Evolutionary conservation across 2,888 invertebrate genomes (phyloP).

Genomic region (Endotricha flammealis): DNA sequence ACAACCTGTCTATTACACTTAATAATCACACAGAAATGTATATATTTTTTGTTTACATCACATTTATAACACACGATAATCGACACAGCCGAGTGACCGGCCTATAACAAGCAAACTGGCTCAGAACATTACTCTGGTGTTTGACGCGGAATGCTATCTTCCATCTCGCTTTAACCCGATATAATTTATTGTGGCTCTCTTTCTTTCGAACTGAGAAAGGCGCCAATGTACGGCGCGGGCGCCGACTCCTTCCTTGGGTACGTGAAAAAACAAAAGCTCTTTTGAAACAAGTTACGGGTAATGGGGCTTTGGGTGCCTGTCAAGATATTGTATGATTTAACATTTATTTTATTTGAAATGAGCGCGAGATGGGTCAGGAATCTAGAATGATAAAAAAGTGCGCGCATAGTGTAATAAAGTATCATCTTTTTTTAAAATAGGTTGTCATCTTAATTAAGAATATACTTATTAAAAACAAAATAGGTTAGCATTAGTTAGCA

Average conservation of each 20-base stretch:
- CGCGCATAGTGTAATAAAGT: too few relatives aligned
- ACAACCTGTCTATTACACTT: conserved; percentile 42
- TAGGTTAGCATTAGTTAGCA: too few relatives aligned
- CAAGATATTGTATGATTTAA: conserved; percentile 61
- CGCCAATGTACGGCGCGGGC: conserved; percentile 70
- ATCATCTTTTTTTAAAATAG: too few relatives aligned
- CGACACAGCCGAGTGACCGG: conserved; percentile 50
- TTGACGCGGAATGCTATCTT: conserved; percentile 64
- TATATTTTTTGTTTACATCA: conserved; percentile 65
- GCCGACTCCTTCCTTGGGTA: conserved; percentile 71
- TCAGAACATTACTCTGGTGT: conserved; percentile 51
- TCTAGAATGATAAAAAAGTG: conserved; percentile 1
- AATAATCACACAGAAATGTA: conserved; percentile 39
- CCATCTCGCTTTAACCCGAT: conserved; percentile 43
- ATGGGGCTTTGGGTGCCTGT: conserved; percentile 60
- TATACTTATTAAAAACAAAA: too few relatives aligned
- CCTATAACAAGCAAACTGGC: conserved; percentile 69
- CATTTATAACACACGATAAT: conserved; percentile 38
- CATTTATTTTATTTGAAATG: conserved; percentile 47
- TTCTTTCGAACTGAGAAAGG: conserved; percentile 63
- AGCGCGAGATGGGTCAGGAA: conserved; percentile 24
- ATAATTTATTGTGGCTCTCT: conserved; percentile 24
- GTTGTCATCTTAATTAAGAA: too few relatives aligned
- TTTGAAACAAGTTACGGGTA: conserved; percentile 69
- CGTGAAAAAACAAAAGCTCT: conserved; percentile 68